A percentile compares a stretch with the other conserved stretches of the same genome.
Conservation (phyloP, 2,797 vertebrate genomes). For the Intellagama lesueurii region DNA sequence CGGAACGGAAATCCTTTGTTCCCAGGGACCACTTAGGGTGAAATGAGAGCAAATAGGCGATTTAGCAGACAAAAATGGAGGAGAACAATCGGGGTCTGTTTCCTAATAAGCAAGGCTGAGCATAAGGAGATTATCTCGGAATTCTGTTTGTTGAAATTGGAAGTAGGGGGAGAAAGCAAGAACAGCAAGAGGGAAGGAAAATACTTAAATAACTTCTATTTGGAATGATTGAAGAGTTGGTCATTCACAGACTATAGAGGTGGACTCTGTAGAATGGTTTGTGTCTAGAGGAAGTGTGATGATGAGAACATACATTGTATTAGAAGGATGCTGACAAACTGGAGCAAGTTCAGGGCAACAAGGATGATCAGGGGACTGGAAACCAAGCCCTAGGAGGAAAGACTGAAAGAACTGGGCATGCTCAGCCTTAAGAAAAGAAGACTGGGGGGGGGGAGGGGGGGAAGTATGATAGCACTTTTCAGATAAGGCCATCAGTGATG, state of each 20-base stretch:
- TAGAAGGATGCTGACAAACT: no score
- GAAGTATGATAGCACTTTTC: no score
- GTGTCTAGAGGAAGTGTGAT: neutral
- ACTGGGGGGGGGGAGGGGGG: no score
- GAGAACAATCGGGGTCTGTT: neutral
- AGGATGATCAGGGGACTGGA: no score
- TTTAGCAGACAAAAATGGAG: neutral
- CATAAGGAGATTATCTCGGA: neutral
- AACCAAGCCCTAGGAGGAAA: no score
- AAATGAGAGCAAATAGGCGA: conserved; percentile 3
- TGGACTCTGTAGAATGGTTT: neutral
- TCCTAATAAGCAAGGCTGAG: neutral
- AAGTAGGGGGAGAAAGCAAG: neutral
- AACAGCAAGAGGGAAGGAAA: neutral
- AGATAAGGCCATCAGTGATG: no score
- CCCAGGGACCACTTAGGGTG: conserved; percentile 16
- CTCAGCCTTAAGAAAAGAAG: no score
- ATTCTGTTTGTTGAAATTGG: neutral
- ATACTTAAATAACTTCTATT: neutral
- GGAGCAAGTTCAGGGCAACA: no score
- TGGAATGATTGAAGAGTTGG: no score
- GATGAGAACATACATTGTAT: neutral
- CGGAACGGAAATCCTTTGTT: conserved; percentile 28
- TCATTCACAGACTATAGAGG: no score
- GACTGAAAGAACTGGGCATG: no score